Evolutionary conservation across 2,888 invertebrate species (phyloP), one percentile per base, ranked within the genome.

Genomic region (Nebria brevicollis): DNA sequence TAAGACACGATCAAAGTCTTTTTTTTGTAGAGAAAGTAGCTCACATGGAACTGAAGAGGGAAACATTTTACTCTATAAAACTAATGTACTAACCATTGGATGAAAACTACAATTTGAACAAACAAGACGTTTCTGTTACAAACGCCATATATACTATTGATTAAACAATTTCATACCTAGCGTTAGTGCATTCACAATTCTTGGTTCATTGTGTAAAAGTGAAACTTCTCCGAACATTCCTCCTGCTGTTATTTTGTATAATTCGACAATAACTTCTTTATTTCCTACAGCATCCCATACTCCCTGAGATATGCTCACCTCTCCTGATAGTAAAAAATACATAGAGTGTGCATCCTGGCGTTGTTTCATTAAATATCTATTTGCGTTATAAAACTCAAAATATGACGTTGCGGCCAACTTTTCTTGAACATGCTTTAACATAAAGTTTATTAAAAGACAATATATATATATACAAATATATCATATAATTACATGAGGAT

Each of bases 181-280:
- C 42, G 92, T 93, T 8, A 90, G 90, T 79, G 91, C 91, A 0
- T 94, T 93, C 20, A 93, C 92, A 7, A 92, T 91, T 85, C 94
- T 90, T 5, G 90, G 90, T 72, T 93, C 91, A 34, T 90, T 90
- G 84, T 94, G 93, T 77, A 94, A 86, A 66, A 94, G 86, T 0
- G 93, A 92, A 13, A 93, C 91, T 87, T 94, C 93, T 0, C 94
- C 94, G 84, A 94, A 94, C 90, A 92, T 91, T 77, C 92, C 92
- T 0, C 94, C 94, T 0, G 91, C 83, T 34, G 90, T 90, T 88
- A 93, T 90, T 0, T 86, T 86, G 5, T 91, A 92, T 8, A 92
- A 87, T 15, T 91, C 90, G 20, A 90, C 87, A 0, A 90, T 90
- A 0, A 90, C 86, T 72, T 88, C 84, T 84, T 90, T 87, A 15